Conservation (phyloP, 1,140 invertebrate species). For the Triops cancriformis region DNA sequence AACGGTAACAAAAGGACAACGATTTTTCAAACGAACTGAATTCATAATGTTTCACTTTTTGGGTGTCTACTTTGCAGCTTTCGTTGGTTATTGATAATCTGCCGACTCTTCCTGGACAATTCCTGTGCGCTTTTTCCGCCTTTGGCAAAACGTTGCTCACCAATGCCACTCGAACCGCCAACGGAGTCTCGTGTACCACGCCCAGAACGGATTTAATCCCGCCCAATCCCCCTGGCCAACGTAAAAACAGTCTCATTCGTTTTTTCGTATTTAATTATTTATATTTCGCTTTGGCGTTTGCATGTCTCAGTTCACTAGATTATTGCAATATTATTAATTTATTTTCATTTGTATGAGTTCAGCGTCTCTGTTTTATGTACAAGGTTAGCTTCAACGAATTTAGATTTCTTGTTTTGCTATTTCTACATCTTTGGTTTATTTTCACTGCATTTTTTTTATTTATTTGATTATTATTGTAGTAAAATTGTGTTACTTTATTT, state of each 20-base stretch:
- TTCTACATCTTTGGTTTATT: too few relatives aligned
- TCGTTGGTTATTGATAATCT: constrained; percentile 87
- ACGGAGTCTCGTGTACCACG: constrained; percentile 87
- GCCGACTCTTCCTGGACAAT: constrained; percentile 75
- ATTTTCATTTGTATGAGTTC: too few relatives aligned
- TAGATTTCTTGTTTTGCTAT: constrained; percentile 27
- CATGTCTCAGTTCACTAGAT: too few relatives aligned
- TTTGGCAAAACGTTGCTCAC: constrained; percentile 82
- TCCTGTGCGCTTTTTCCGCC: constrained; percentile 86
- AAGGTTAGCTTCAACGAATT: too few relatives aligned
- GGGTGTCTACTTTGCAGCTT: constrained; percentile 44
- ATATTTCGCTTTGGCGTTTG: not conserved
- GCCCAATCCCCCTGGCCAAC: constrained; percentile 78
- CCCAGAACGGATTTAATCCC: constrained; percentile 84
- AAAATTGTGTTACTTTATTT: too few relatives aligned
- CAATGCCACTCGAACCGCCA: constrained; percentile 76
- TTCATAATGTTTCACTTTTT: too few relatives aligned
- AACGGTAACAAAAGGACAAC: constrained; percentile 48
- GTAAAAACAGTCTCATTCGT: constrained; percentile 42
- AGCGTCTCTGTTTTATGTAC: too few relatives aligned
- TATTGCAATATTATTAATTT: not conserved
- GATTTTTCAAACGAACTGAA: too few relatives aligned
- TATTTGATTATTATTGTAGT: too few relatives aligned
- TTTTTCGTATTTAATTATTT: not conserved
- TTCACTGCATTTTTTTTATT: too few relatives aligned